Percentiles rank a stretch among this genome's conserved stretches.
phyloP scores from a whole-genome alignment of 35 echinoderm and acorn worm genomes.

The Amphiura filiformis region DNA sequence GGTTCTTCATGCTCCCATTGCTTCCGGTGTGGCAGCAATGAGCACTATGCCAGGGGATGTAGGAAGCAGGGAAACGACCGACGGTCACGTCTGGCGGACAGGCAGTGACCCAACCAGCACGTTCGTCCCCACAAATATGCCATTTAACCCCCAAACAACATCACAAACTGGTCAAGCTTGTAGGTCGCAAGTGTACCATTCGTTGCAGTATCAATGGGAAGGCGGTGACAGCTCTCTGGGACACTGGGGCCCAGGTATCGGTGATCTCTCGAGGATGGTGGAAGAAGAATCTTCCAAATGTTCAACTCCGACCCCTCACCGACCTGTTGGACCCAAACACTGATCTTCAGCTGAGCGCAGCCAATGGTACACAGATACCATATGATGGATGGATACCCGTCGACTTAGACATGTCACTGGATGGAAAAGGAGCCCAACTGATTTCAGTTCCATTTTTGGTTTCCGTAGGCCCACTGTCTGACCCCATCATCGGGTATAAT shows the following conservation, averaged over 20 bases:
- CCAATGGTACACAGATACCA: constrained; percentile 46
- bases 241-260: constrained; percentile 58
- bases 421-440: neutral
- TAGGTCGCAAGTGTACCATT: constrained; percentile 42
- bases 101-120: constrained; percentile 9
- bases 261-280: constrained; percentile 24
- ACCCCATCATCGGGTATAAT: constrained; percentile 72
- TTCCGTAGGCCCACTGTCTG: constrained; percentile 33
- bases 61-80: constrained; percentile 29
- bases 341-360: constrained; percentile 32
- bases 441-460: constrained; percentile 41
- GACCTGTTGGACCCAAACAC: constrained; percentile 29
- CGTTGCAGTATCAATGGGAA: constrained; percentile 36
- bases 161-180: constrained; percentile 4
- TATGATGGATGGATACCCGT: constrained; percentile 58
- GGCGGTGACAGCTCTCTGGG: constrained; percentile 29
- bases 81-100: constrained; percentile 35
- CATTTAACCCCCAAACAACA: constrained; percentile 9
- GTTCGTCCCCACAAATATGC: neutral
- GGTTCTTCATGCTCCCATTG: constrained; percentile 37
- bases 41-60: constrained; percentile 55
- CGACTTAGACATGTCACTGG: constrained; percentile 10
- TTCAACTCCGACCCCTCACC: constrained; percentile 16
- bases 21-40: constrained; percentile 44
- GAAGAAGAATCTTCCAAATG: neutral